Evolutionary conservation across 2,888 invertebrate species (phyloP).

Genomic region (Chalcosyrphus nemorum): DNA sequence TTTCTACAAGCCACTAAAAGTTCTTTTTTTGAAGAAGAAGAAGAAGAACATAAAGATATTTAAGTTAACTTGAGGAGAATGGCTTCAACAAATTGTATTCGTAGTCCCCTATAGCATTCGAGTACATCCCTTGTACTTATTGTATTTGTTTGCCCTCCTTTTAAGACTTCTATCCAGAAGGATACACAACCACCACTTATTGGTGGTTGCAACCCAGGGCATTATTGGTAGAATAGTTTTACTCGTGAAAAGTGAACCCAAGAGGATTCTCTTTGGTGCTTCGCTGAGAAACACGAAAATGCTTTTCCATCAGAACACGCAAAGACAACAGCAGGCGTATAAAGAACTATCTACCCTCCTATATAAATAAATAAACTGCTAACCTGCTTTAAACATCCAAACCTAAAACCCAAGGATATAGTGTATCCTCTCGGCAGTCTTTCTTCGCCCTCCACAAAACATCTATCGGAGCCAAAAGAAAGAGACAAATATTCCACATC

Average conservation of each 20-base stretch:
- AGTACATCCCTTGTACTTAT: constrained; percentile 12
- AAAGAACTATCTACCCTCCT: constrained; percentile 18
- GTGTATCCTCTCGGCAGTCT: not conserved
- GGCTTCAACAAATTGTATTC: not conserved
- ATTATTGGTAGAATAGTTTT: constrained; percentile 31
- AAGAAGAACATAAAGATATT: not conserved
- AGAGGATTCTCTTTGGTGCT: constrained; percentile 25
- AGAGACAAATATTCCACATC: constrained; percentile 35
- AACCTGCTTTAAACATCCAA: constrained; percentile 55
- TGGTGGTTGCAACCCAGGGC: constrained; percentile 31
- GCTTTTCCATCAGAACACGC: constrained; percentile 39
- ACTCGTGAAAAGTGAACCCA: constrained; percentile 26
- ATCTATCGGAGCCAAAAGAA: constrained; percentile 8
- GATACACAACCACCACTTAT: constrained; percentile 53
- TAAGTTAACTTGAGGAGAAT: not conserved
- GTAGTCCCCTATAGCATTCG: not conserved
- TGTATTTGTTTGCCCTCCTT: constrained; percentile 19
- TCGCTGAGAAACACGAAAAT: constrained; percentile 56
- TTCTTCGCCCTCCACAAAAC: not conserved
- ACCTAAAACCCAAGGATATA: constrained; percentile 21
- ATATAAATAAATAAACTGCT: constrained; percentile 61
- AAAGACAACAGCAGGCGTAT: constrained; percentile 10
- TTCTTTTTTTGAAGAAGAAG: no score
- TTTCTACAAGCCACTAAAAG: not conserved
- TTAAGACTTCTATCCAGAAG: constrained; percentile 14